Conservation (phyloP, 1,140 invertebrate genomes). For the Conus ventricosus region DNA sequence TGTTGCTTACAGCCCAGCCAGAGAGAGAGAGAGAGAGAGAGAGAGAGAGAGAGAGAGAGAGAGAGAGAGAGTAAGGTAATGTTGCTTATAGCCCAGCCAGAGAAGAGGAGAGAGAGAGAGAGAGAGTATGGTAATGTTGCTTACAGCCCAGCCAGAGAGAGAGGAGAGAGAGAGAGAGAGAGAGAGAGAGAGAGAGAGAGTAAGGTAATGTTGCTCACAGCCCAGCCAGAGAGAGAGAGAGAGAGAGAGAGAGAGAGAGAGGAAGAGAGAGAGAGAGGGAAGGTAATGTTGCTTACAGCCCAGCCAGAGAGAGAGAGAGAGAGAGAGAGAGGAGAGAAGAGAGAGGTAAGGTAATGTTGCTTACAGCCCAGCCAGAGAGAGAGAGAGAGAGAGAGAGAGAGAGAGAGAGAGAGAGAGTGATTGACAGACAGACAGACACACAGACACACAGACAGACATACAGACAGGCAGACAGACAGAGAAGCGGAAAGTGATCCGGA, state of each 20-base stretch:
- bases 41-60: background rate
- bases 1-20: background rate
- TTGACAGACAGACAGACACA: background rate
- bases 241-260: background rate
- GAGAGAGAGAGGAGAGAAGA: slow-evolving; percentile 21
- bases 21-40: slow-evolving; percentile 15
- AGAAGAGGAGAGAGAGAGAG: slow-evolving; percentile 11
- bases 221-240: background rate
- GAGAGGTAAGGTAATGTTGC: background rate
- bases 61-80: background rate
- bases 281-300: background rate
- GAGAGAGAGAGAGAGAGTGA: background rate
- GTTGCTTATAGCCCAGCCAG: too few species aligned
- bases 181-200: slow-evolving; percentile 12
- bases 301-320: slow-evolving; percentile 16
- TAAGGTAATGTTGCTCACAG: too few species aligned
- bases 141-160: too few species aligned
- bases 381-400: slow-evolving; percentile 4
- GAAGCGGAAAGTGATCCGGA: background rate
- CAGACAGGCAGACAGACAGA: background rate
- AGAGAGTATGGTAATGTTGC: too few species aligned
- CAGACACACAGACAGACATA: background rate
- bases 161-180: slow-evolving; percentile 13
- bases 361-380: background rate
- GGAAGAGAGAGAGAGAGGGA: background rate